Base-by-base conservation (phyloP, 1,140 invertebrate species). In the Pseudomyrmex concolor region DNA sequence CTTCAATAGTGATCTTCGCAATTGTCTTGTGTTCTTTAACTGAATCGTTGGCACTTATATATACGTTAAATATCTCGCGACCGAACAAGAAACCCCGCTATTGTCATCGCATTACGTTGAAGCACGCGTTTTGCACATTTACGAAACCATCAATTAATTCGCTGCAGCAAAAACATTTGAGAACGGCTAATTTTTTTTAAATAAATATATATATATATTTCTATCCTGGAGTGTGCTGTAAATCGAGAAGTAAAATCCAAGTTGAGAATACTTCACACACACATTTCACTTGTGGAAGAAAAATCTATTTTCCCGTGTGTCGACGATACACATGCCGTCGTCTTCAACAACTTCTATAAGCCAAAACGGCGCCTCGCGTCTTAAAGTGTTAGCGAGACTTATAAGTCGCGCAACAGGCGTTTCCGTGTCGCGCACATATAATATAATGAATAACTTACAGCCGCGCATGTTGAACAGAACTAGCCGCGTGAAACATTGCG, bases 331-430 rank as follows among this genome's bases (percentile, higher is more conserved):
- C n/a, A 51, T 59, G 66, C 17, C 43, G 64, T 78, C 17, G 34
- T 43, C 9, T 78, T 43, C 70, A 78, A 78, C 66, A 70, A 80
- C 76, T 80, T 80, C 64, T 66, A 78, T 78, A 78, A 78, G 64
- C 55, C 34, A 22, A 71, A 71, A 71, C 15, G 76, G 66, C 76
- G 66, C 55, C 66, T 80, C 54, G 48, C 43, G 54, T 78, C 66
- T 70, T 70, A 48, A 48, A 59, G 19, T 17, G 72, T 76, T 63
- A 64, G 60, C 64, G 55, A 48, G 54, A 59, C 66, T 59, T 34
- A 54, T 55, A 77, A 80, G 66, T 71, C 76, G 66, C 54, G 54
- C 76, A 80, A 80, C 76, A 80, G 76, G 76, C 76, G 76, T 80
- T 70, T 57, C 43, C 66, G 13, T 12, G 50, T 34, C 48, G 25